Evolutionary conservation across 1,140 invertebrate genomes (phyloP), one percentile per base, ranked within the genome.

Genomic region (Hycleus cichorii): DNA sequence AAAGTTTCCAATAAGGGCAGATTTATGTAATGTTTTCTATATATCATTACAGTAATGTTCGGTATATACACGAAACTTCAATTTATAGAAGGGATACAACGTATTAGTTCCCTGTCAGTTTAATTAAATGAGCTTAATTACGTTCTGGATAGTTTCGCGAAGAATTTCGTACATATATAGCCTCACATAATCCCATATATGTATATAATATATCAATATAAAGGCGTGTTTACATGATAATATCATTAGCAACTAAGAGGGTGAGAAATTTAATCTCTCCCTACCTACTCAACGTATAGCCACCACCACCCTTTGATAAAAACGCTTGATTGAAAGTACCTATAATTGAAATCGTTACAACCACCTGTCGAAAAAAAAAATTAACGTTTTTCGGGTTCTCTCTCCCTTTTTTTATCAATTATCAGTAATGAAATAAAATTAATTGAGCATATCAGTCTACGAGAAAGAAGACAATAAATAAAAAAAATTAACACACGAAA

Each of bases 41-140:
- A 55, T 59, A 62, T 64, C 63, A 62, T 64, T 64, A 64, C 59
- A 57, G 57, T 53, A 49, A 60, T 57, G 58, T 60, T 54, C 18
- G 58, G 42, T 64, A 51, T 32, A 32, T 66, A 68, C 66, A 68
- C 55, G 64, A 64, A 68, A 68, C 60, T 68, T 63, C 66, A 68
- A 68, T 68, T 66, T 66, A 68, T 68, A 49, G 55, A 32, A 32
- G 58, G 57, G 57, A 58, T 63, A 62, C 62, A 56, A 45, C 52
- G 56, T 63, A 68, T 68, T 66, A 66, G 62, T 66, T 62, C 55
- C 43, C 63, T 66, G 64, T 64, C 66, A 63, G 54, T 64, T 60
- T 66, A 68, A 68, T 68, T 66, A 68, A 69, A 69, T 66, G 61
- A 61, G 60, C 62, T 64, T 69, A 69, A 68, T 69, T 67, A 68